Percentiles rank a stretch among this genome's conserved stretches.
These are phyloP conservation scores for Neodon shergylaensis DNA, from an alignment of 2,113 vertebrate species.

Conservation along the genomic window DNA sequence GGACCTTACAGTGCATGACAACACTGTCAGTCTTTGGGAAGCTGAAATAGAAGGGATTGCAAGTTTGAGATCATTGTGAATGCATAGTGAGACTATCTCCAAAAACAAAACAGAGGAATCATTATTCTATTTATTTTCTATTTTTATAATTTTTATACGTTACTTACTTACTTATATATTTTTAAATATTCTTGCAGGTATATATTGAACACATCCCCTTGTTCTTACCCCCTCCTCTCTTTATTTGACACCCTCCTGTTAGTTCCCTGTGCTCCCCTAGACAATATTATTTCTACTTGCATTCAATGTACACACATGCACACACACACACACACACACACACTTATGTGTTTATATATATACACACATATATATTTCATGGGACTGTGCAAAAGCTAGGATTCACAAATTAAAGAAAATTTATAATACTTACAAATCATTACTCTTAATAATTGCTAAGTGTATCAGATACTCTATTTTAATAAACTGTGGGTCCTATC, in stretches of 20 bases:
- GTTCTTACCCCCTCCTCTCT: background rate
- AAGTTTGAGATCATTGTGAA: background rate
- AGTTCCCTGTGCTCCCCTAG: background rate
- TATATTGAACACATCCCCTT: background rate
- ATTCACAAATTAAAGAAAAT: background rate
- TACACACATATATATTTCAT: background rate
- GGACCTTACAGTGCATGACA: background rate
- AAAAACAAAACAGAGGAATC: background rate
- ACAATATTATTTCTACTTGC: background rate
- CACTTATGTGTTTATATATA: too few species aligned
- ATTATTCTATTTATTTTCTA: background rate
- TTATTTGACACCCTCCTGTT: background rate
- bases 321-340: background rate
- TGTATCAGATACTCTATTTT: background rate
- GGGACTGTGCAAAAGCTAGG: background rate
- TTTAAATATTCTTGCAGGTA: background rate
- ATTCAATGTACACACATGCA: background rate
- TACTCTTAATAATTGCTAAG: slow-evolving; percentile 9
- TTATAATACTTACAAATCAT: background rate
- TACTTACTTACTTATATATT: background rate
- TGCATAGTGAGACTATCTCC: background rate
- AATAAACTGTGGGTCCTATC: background rate
- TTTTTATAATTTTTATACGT: background rate
- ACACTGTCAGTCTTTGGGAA: background rate
- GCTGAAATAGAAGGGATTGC: background rate